phyloP scores from a whole-genome alignment of 2,113 vertebrate genomes.

The Urocitellus parryii region DNA sequence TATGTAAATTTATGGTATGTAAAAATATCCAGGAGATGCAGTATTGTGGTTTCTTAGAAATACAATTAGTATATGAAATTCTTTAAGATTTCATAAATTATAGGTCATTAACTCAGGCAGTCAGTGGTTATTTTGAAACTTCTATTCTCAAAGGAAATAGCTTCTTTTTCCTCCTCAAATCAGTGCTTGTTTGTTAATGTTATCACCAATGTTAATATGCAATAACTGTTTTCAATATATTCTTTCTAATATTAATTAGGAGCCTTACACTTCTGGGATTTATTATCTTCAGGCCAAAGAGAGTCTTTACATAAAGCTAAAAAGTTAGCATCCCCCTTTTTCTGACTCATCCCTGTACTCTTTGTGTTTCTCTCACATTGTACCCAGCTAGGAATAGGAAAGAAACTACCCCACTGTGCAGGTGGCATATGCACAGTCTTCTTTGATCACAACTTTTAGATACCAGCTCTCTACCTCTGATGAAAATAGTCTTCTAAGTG shows the following conservation, averaged over 20 bases:
- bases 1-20: constrained; percentile 33
- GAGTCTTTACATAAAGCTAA: constrained; percentile 29
- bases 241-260: constrained; percentile 47
- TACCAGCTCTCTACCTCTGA: not conserved
- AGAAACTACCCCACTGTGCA: not conserved
- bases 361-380: not conserved
- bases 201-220: not conserved
- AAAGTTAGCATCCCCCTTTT: not conserved
- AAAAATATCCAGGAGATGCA: constrained; percentile 39
- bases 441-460: constrained; percentile 33
- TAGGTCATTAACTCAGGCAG: not conserved
- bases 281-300: constrained; percentile 27
- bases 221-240: not conserved
- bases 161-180: not conserved
- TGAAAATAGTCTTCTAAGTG: not conserved
- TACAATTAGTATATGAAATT: not conserved
- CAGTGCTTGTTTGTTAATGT: not conserved
- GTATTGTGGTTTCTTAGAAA: constrained; percentile 44
- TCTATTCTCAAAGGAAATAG: not conserved
- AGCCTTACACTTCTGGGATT: not conserved
- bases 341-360: not conserved
- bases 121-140: constrained; percentile 21
- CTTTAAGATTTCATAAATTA: constrained; percentile 2
- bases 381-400: not conserved
- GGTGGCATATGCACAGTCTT: not conserved